phyloP scores from a whole-genome alignment of 2,888 invertebrate genomes.

The Orthosia cruda region DNA sequence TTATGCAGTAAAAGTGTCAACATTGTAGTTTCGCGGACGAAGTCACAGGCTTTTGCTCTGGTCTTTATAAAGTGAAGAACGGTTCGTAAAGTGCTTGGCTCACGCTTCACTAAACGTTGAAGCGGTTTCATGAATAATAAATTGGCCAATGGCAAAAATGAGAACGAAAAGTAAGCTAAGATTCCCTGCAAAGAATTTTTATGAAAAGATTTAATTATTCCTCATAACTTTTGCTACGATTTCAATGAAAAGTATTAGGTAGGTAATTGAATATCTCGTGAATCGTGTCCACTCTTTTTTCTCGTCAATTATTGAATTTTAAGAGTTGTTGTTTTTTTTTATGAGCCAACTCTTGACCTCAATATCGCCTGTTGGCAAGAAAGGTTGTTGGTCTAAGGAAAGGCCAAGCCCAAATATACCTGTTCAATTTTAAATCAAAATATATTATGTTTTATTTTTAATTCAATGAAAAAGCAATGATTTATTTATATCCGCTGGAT shows the following conservation, averaged over 20 bases:
- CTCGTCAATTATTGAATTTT: constrained; percentile 2
- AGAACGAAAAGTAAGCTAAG: constrained; percentile 44
- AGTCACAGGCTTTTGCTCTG: constrained; percentile 25
- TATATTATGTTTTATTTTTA: no score
- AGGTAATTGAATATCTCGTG: constrained; percentile 21
- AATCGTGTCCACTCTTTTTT: not conserved
- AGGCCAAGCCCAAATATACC: no score
- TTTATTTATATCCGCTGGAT: no score
- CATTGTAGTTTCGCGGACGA: constrained; percentile 1
- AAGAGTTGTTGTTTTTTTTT: not conserved
- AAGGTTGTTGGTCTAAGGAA: no score
- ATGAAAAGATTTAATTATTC: constrained; percentile 49
- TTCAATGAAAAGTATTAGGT: constrained; percentile 33
- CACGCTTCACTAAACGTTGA: constrained; percentile 49
- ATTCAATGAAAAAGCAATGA: no score
- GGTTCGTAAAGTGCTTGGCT: constrained; percentile 30
- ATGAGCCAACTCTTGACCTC: not conserved
- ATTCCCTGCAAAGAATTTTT: constrained; percentile 45
- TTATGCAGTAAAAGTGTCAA: constrained; percentile 30
- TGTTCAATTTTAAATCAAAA: no score
- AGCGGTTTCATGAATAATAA: constrained; percentile 66
- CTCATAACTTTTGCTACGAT: constrained; percentile 14
- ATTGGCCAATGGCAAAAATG: constrained; percentile 52
- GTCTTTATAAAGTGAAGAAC: constrained; percentile 40
- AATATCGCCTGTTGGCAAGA: not conserved